Evolutionary conservation across 2,888 invertebrate species (phyloP).

Genomic region (Aporophyla lueneburgensis): DNA sequence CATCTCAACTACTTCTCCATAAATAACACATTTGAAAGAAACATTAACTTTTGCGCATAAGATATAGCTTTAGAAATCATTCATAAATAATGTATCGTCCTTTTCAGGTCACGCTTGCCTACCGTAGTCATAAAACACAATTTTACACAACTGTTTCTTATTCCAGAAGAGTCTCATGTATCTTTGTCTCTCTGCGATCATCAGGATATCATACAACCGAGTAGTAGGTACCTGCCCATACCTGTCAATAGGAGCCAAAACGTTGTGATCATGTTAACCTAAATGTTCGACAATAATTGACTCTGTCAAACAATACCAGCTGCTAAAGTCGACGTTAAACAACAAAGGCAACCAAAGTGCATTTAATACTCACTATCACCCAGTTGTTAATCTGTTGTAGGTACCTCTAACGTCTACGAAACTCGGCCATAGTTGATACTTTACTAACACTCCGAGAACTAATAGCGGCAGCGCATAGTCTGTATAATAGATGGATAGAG

Average conservation of each 20-base stretch:
- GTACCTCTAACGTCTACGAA: slow-evolving; percentile 24
- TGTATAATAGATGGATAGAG: slow-evolving; percentile 10
- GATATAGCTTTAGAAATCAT: slow-evolving; percentile 4
- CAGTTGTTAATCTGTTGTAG: slow-evolving; percentile 42
- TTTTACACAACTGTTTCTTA: background rate
- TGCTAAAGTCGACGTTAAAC: slow-evolving; percentile 19
- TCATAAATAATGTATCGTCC: background rate
- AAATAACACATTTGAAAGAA: background rate
- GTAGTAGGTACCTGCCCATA: background rate
- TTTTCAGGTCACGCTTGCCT: background rate
- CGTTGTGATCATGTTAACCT: slow-evolving; percentile 20
- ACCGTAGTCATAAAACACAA: background rate
- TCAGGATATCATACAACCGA: background rate
- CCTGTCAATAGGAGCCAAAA: slow-evolving; percentile 9
- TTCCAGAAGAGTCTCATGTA: background rate
- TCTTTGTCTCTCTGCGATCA: background rate
- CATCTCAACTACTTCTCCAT: background rate
- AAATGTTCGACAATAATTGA: slow-evolving; percentile 25
- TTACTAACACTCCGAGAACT: slow-evolving; percentile 28
- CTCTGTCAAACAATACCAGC: slow-evolving; percentile 32
- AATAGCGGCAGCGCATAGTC: slow-evolving; percentile 17
- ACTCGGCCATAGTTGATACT: slow-evolving; percentile 33
- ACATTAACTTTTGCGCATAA: background rate
- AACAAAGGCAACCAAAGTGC: slow-evolving; percentile 39
- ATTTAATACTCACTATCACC: slow-evolving; percentile 24